phyloP scores from a whole-genome alignment of 2,113 vertebrate genomes.

The Lucifuga dentata region DNA sequence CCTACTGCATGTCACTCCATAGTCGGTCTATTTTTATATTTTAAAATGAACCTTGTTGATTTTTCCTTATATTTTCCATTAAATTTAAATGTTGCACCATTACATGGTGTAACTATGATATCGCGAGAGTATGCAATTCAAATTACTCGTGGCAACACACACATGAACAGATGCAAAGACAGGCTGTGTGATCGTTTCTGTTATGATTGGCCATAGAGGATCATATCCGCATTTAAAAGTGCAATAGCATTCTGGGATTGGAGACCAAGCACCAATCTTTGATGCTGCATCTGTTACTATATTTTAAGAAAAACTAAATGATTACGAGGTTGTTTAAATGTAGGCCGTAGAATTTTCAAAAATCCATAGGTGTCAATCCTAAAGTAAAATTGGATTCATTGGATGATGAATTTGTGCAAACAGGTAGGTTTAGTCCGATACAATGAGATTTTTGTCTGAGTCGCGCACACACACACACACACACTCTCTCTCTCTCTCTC shows the following conservation, averaged over 20 bases:
- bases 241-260: slow-evolving; percentile 26
- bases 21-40: not conserved
- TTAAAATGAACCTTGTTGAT: too few relatives aligned
- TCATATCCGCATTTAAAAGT: slow-evolving; percentile 44
- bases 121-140: not conserved
- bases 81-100: not conserved
- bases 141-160: not conserved
- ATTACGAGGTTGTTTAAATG: not conserved
- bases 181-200: slow-evolving; percentile 3
- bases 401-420: not conserved
- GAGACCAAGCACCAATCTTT: slow-evolving; percentile 17
- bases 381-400: not conserved
- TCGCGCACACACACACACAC: not conserved
- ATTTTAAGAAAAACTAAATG: too few relatives aligned
- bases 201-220: slow-evolving; percentile 7
- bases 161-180: slow-evolving; percentile 1
- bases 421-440: not conserved
- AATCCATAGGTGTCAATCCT: not conserved
- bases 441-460: not conserved
- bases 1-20: not conserved
- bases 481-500: too few relatives aligned
- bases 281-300: slow-evolving; percentile 4
- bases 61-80: too few relatives aligned
- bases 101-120: not conserved
- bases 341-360: not conserved